Conservation (phyloP, 2,888 invertebrate species). For the Habroteleia sp. region DNA sequence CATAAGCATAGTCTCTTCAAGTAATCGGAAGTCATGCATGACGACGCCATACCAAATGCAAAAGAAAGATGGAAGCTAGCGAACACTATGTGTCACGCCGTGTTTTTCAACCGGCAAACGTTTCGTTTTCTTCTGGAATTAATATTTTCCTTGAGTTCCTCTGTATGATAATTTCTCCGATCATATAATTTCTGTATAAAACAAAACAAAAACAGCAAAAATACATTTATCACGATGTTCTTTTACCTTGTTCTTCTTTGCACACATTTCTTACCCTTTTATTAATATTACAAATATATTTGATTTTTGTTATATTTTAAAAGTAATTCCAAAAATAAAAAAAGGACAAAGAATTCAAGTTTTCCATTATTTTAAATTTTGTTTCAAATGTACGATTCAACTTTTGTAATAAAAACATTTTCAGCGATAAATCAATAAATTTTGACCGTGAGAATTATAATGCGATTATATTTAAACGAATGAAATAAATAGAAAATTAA, state of each 20-base stretch:
- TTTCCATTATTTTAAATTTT: too few species aligned
- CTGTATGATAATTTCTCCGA: neutral
- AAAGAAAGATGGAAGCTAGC: slow-evolving; percentile 58
- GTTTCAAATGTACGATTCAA: too few species aligned
- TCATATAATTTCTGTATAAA: too few species aligned
- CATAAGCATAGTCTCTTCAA: slow-evolving; percentile 56
- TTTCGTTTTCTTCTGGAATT: slow-evolving; percentile 15
- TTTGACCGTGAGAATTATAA: neutral
- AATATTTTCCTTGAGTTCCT: neutral
- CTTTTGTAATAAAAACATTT: too few species aligned
- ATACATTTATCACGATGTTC: too few species aligned
- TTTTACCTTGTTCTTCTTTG: too few species aligned
- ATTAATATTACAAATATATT: too few species aligned
- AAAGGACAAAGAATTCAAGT: too few species aligned
- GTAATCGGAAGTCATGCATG: slow-evolving; percentile 63
- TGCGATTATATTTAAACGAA: slow-evolving; percentile 20
- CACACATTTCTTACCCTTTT: too few species aligned
- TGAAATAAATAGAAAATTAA: slow-evolving; percentile 10
- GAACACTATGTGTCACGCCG: slow-evolving; percentile 16
- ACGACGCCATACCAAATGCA: slow-evolving; percentile 54
- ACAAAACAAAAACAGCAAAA: too few species aligned
- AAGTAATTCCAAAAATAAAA: too few species aligned
- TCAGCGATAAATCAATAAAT: neutral
- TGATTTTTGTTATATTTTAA: too few species aligned
- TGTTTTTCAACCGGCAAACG: slow-evolving; percentile 5